Base-by-base conservation (phyloP, 2,888 invertebrate species). In the Chironomus tentans region DNA sequence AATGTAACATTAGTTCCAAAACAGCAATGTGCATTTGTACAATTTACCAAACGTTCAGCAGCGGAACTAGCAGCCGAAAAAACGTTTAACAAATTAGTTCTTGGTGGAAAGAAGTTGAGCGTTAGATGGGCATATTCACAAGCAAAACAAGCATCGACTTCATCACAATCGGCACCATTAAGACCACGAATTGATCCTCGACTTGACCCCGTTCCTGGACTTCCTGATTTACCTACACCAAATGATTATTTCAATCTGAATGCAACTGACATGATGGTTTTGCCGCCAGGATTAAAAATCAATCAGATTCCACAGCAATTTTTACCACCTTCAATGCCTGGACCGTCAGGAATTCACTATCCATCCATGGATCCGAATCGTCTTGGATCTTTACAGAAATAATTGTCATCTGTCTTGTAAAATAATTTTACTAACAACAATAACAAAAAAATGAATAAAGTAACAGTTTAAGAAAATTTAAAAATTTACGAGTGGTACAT, bases 51-150 rank as follows among this genome's bases (percentile, higher is more conserved):
- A 5, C 87, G 99, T 76, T 86, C 87, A 70, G 92, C 97, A 0
- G 95, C 98, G 0, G 99, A 99, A 83, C 87, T 92, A 78, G 98
- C 98, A 0, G 96, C 97, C 0, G 97, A 97, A 80, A 92, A 94
- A 81, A 95, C 97, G 0, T 99, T 98, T 82, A 98, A 98, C 82
- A 95, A 98, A 81, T 85, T 98, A 46, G 87, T 88, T 2, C 85
- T 88, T 21, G 92, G 93, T 48, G 95, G 95, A 0, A 88, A 96
- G 78, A 87, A 97, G 70, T 87, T 98, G 2, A 95, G 95, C n/a
- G 97, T 99, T 78, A 97, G 98, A 82, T 99, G 99, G 99, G 98
- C 98, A 0, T 91, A 95, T 80, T 96, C 97, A 0, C 98, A 98
- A 85, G 97, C 91, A 2, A 86, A 90, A 69, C 88, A 89, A 77